Evolutionary conservation across 2,113 vertebrate species (phyloP), one percentile per base, ranked within the genome.

Genomic region (Hypomesus transpacificus): DNA sequence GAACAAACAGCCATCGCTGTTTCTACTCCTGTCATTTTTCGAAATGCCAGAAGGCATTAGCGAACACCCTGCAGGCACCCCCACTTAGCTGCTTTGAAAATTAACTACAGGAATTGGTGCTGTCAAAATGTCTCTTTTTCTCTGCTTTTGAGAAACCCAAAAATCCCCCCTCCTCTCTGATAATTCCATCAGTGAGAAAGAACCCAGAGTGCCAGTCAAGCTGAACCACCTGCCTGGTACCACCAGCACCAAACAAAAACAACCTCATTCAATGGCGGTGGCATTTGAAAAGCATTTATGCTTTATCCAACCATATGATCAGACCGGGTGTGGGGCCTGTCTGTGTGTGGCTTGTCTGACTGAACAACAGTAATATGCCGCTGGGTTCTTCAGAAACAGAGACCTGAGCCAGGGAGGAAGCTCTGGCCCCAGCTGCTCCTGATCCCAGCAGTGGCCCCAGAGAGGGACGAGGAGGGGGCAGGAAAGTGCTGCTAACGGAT

Each of bases 101-200:
- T 77, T 5, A 80, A 70, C 79, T 77, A 54, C 71, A 14, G 72
- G 69, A 70, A 71, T 58, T 60, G 71, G 46, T 60, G 68, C 21
- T 20, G n/a, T 0, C n/a, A 14, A 77, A 56, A 58, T 79, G 74
- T 76, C 39, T 62, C 3, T 51, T 56, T 69, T 26, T 58, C 14
- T 68, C 53, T 4, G 14, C 7, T 66, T 51, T 46, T 21, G 57
- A 59, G 54, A 72, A n/a, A n/a, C n/a, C n/a, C n/a, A 85, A 66
- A 57, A 0, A 11, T 65, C 63, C 21, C 59, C 65, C 54, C 39
- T 60, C 68, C 69, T 52, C 58, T 52, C 69, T 81, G 78, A 75
- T 79, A 77, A 81, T 87, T 69, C 46, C 81, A 85, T 87, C 87
- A 66, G 67, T 65, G 75, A 75, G 68, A 77, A 66, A 76, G 46